Percentiles rank a stretch among this genome's conserved stretches.
Evolutionary conservation across 2,113 vertebrate genomes (phyloP).

Genomic region (Atlantisia rogersi): DNA sequence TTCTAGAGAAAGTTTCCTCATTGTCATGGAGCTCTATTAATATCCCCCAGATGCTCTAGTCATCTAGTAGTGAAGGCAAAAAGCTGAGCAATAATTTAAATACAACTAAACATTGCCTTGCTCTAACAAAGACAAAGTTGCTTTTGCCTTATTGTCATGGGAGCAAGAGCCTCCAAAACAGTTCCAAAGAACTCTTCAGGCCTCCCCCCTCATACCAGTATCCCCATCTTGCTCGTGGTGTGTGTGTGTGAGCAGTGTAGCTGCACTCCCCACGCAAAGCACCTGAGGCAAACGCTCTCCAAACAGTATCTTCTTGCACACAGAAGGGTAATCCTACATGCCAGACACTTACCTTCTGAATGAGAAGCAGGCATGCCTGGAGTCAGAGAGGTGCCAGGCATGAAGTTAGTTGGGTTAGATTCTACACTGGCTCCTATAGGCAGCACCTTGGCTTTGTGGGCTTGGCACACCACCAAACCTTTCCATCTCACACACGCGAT

Average conservation of each 20-base stretch:
- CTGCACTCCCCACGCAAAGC: neutral
- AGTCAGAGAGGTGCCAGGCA: neutral
- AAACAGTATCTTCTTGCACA: neutral
- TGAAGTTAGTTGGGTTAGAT: slow-evolving; percentile 59
- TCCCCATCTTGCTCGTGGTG: neutral
- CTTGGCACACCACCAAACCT: neutral
- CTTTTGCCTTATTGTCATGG: neutral
- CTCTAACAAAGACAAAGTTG: neutral
- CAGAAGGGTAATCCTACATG: slow-evolving; percentile 30
- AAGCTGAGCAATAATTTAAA: neutral
- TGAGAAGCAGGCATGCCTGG: neutral
- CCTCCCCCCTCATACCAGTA: neutral
- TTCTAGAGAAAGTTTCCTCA: neutral
- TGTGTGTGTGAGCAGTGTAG: neutral
- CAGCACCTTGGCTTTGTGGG: neutral
- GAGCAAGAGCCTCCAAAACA: neutral
- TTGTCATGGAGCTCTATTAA: neutral
- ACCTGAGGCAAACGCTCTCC: neutral
- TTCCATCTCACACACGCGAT: neutral
- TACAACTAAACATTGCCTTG: neutral
- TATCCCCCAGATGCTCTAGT: neutral
- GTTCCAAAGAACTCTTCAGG: neutral
- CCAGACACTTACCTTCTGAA: slow-evolving; percentile 60
- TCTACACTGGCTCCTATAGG: neutral
- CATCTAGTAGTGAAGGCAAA: neutral